phyloP scores from a whole-genome alignment of 2,888 invertebrate genomes.

The Drosophila fulvimacula region DNA sequence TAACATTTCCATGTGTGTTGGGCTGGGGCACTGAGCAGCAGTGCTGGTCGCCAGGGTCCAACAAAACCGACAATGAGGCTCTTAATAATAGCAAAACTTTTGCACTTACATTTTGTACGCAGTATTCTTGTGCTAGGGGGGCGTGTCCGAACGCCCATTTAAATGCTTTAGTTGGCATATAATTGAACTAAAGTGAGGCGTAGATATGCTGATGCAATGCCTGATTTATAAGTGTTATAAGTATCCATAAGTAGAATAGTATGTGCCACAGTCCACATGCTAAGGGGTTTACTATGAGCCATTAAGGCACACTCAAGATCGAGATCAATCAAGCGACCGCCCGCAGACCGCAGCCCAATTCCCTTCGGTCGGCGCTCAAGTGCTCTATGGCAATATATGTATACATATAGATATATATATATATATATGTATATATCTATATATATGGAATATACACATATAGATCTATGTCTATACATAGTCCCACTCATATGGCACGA shows the following conservation, averaged over 20 bases:
- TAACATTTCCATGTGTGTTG: constrained; percentile 32
- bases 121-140: constrained; percentile 13
- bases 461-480: not conserved
- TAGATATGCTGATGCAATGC: constrained; percentile 42
- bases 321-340: constrained; percentile 27
- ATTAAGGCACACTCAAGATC: constrained; percentile 54
- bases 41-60: constrained; percentile 65
- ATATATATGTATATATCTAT: not conserved
- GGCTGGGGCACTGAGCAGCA: not conserved
- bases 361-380: constrained; percentile 1
- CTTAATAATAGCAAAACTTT: constrained; percentile 79
- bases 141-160: constrained; percentile 47
- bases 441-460: too few species aligned
- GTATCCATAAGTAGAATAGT: not conserved
- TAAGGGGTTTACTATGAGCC: constrained; percentile 32
- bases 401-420: not conserved
- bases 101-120: constrained; percentile 64
- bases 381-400: not conserved
- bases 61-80: constrained; percentile 76
- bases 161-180: constrained; percentile 50
- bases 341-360: constrained; percentile 15
- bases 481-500: not conserved
- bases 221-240: constrained; percentile 46
- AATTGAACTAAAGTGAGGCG: constrained; percentile 46
- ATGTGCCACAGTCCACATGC: not conserved